Percentiles rank a stretch among this genome's conserved stretches.
Evolutionary conservation across 2,797 vertebrate species (phyloP).

Genomic region (Lates japonicus): DNA sequence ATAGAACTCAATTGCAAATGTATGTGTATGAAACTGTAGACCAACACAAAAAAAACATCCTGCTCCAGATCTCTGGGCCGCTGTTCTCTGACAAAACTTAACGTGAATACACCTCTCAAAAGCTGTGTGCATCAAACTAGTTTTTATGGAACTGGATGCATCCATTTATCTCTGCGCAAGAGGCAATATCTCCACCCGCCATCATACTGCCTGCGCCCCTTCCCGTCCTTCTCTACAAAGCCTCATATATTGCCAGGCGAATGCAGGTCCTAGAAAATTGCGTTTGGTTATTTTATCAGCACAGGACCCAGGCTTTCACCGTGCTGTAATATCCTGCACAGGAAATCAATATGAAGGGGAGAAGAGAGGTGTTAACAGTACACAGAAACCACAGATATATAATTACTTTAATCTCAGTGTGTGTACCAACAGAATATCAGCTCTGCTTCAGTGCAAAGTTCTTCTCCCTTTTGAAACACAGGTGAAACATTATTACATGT

Average conservation of each 20-base stretch:
- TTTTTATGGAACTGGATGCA: constrained; percentile 33
- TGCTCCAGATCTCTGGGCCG: constrained; percentile 31
- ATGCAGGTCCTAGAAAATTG: constrained; percentile 53
- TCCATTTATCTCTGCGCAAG: constrained; percentile 51
- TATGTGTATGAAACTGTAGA: constrained; percentile 63
- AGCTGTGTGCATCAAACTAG: constrained; percentile 25
- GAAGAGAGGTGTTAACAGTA: constrained; percentile 19
- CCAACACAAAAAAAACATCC: constrained; percentile 52
- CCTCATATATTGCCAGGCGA: constrained; percentile 36
- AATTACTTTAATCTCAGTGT: constrained; percentile 46
- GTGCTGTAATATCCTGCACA: constrained; percentile 75
- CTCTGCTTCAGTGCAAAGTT: constrained; percentile 6
- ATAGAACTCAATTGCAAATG: constrained; percentile 68
- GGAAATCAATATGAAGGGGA: constrained; percentile 71
- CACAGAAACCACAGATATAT: constrained; percentile 36
- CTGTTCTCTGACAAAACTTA: constrained; percentile 43
- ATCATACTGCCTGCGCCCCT: constrained; percentile 37
- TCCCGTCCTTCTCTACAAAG: constrained; percentile 57
- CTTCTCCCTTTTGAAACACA: constrained; percentile 3
- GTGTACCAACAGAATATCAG: constrained; percentile 34
- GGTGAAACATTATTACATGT: constrained; percentile 46
- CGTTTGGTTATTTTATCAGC: constrained; percentile 69
- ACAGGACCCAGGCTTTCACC: constrained; percentile 26
- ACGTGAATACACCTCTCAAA: constrained; percentile 16
- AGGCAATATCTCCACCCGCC: constrained; percentile 57